These are phyloP conservation scores for Seriola quinqueradiata DNA, from an alignment of 2,113 vertebrate genomes.

Conservation along the genomic window DNA sequence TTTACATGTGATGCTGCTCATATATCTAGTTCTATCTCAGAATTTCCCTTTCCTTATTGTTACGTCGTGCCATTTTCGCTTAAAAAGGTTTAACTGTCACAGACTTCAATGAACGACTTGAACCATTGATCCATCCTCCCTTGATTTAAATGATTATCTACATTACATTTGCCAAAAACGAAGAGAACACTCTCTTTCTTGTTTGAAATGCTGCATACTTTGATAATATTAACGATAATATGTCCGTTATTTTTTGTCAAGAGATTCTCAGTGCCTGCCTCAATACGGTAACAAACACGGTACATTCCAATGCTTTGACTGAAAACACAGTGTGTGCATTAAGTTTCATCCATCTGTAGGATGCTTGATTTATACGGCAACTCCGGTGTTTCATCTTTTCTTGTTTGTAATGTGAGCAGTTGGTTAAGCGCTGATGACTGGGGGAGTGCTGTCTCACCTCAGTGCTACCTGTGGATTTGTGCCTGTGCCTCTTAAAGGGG, in stretches of 20 bases:
- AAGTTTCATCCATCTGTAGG: background rate
- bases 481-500: constrained; percentile 65
- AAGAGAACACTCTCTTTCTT: constrained; percentile 5
- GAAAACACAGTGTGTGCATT: background rate
- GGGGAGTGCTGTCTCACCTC: constrained; percentile 28
- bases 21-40: constrained; percentile 5
- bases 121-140: background rate
- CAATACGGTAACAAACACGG: constrained; percentile 31
- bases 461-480: constrained; percentile 68
- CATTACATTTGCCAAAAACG: constrained; percentile 37
- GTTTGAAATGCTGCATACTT: constrained; percentile 63
- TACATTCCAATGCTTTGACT: constrained; percentile 55
- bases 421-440: constrained; percentile 10
- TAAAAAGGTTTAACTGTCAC: constrained; percentile 5
- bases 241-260: constrained; percentile 7
- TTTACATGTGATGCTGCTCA: constrained; percentile 55
- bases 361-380: background rate
- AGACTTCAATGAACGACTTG: background rate
- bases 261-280: constrained; percentile 60
- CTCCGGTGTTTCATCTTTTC: background rate
- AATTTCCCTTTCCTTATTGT: constrained; percentile 4
- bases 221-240: background rate
- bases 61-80: constrained; percentile 42
- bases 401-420: background rate
- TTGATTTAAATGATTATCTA: constrained; percentile 9